Base-by-base conservation (phyloP, 2,888 invertebrate species). In the Synergus itoensis region DNA sequence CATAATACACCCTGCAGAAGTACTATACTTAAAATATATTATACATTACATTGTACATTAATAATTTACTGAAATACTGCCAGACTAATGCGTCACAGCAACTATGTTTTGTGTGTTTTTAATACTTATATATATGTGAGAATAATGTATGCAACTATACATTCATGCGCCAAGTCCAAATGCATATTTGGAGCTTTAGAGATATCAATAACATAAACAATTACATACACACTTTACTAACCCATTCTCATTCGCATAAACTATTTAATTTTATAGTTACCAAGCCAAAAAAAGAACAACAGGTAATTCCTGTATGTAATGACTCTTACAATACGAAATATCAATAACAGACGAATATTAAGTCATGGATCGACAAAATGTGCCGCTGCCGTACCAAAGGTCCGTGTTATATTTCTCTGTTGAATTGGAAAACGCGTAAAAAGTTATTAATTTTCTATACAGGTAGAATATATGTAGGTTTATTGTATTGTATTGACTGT, bases 221-320 rank as follows among this genome's bases (percentile, higher is more conserved):
- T 2, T 8, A n/a, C n/a, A 60, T 60, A 21, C 12, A 60, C 28
- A 62, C 7, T 1, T 36, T 62, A 62, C 7, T 62, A 28, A 62
- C 28, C 12, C 14, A 28, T 62, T 21, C 14, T 62, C 14, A 12
- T 18, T 28, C 43, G 21, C 12, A 76, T 79, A 80, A 86, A 85
- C 79, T 86, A 86, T 89, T 88, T 90, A 88, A 89, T 88, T 83
- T 89, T 88, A 90, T 88, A 91, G 91, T 91, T 91, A 91, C 90
- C 91, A 91, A 90, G 89, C 90, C 89, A 91, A 90, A 90, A 89
- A 86, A 87, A 83, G 84, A 87, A 84, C 83, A 85, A 83, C 77
- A 77, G 41, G 48, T 57, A 77, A 79, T 67, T 64, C 79, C 57
- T 48, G 65, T 73, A 53, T 65, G n/a, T 73, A 53, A 36, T n/a